phyloP scores from a whole-genome alignment of 2,797 vertebrate genomes.

The Taenioides sp. region DNA sequence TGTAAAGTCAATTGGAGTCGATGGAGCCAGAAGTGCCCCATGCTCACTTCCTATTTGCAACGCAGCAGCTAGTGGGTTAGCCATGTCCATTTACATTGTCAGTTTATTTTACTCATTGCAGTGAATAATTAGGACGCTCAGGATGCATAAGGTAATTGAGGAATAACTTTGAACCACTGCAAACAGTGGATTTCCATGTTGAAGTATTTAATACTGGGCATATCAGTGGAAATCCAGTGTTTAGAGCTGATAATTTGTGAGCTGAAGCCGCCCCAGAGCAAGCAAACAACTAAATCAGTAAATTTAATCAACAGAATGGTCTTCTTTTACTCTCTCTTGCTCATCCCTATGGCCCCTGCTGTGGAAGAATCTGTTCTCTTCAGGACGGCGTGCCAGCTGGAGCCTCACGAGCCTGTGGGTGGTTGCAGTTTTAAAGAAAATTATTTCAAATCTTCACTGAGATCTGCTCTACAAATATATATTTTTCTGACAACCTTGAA shows the following conservation, averaged over 20 bases:
- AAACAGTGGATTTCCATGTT: no score
- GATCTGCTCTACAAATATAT: slow-evolving; percentile 67
- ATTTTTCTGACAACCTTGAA: slow-evolving; percentile 60
- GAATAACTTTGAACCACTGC: no score
- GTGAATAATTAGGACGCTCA: no score
- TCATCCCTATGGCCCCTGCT: slow-evolving; percentile 73
- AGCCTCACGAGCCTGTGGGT: slow-evolving; percentile 74
- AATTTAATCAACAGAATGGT: slow-evolving; percentile 76
- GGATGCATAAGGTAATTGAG: no score
- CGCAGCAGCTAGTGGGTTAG: no score
- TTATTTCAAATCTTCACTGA: slow-evolving; percentile 68
- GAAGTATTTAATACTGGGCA: slow-evolving; percentile 36
- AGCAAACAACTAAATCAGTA: slow-evolving; percentile 73
- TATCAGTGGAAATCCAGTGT: slow-evolving; percentile 57
- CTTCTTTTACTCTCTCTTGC: slow-evolving; percentile 72
- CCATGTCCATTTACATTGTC: no score
- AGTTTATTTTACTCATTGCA: no score
- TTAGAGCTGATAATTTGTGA: slow-evolving; percentile 69
- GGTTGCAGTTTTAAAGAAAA: slow-evolving; percentile 76
- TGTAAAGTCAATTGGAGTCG: no score
- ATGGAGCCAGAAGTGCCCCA: no score
- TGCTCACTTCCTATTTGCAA: no score
- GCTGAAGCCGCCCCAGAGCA: slow-evolving; percentile 66
- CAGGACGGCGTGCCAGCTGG: slow-evolving; percentile 75
- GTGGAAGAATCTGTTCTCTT: slow-evolving; percentile 76